Evolutionary conservation across 2,888 invertebrate genomes (phyloP), one percentile per base, ranked within the genome.

Genomic region (Amblyjoppa proteus): DNA sequence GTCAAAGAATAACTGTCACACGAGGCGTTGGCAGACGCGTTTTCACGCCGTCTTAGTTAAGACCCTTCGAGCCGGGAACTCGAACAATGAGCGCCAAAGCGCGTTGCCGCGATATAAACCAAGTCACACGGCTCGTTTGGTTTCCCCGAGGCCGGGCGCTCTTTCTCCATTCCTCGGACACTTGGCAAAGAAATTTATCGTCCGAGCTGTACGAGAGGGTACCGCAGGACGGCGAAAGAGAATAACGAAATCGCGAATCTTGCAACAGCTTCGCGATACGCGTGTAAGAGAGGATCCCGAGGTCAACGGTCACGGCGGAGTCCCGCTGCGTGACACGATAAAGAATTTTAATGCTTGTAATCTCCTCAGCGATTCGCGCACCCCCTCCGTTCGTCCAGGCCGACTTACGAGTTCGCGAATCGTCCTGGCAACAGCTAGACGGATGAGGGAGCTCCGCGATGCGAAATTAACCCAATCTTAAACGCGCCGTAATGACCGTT

Each of bases 151-250:
- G 13, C 13, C 45, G 45, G 45, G 45, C 0, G 20, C 45, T 45
- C 45, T 45, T 45, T 45, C 45, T 45, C 81, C 68, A 68, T 53
- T 61, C 68, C 76, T 73, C 80, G 84, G 73, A 77, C 73, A 70
- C 81, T 84, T 64, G 74, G 73, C 81, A 81, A 77, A 84, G 81
- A 81, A 78, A 84, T 84, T 84, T 84, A 84, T 81, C 78, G 81
- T 78, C 38, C 28, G 16, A 45, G 53, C 61, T 58, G 81, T 68
- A 61, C 69, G 81, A 74, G 81, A 61, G 34, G 51, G 71, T 68
- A 61, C 58, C 28, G 25, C n/a, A 53, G 51, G 68, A 70, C 53
- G 51, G 31, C 16, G 70, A 64, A 61, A 64, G 69, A 70, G 75
- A 80, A 76, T 41, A 68, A 76, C 64, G 71, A 83, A 51, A 77